Conservation (phyloP, 2,797 vertebrate genomes). For the Ceryle rudis region DNA sequence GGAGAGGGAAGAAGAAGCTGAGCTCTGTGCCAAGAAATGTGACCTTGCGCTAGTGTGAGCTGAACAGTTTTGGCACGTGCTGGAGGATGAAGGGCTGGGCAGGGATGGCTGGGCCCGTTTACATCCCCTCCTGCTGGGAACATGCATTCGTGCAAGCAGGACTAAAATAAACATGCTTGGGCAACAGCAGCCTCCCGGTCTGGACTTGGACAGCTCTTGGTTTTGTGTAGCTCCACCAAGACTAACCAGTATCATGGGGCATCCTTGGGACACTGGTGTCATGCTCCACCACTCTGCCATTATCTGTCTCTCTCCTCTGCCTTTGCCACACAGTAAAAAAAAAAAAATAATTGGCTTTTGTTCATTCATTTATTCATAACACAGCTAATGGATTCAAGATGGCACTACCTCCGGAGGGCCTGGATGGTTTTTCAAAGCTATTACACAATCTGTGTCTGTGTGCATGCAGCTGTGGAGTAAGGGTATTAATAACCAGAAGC, state of each 20-base stretch:
- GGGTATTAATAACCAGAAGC: background rate
- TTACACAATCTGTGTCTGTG: background rate
- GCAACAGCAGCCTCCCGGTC: background rate
- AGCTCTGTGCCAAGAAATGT: slow-evolving; percentile 25
- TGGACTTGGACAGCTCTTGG: background rate
- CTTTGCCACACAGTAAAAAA: background rate
- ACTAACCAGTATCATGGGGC: rapidly evolving
- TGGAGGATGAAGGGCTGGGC: background rate
- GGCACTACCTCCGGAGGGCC: background rate
- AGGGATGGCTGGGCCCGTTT: background rate
- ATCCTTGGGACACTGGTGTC: rapidly evolving
- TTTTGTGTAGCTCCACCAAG: rapidly evolving
- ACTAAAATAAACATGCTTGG: background rate
- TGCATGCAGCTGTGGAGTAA: background rate
- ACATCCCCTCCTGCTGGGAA: slow-evolving; percentile 7
- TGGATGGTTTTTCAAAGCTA: background rate
- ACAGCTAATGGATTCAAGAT: background rate
- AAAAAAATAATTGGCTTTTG: background rate
- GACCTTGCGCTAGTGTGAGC: background rate
- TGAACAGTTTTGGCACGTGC: slow-evolving; percentile 12
- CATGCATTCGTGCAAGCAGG: background rate
- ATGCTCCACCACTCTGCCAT: background rate
- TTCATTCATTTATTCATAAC: background rate
- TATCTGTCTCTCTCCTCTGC: background rate
- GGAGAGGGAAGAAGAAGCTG: slow-evolving; percentile 7